phyloP scores from a whole-genome alignment of 2,113 vertebrate species.

The Misgurnus mizolepis region DNA sequence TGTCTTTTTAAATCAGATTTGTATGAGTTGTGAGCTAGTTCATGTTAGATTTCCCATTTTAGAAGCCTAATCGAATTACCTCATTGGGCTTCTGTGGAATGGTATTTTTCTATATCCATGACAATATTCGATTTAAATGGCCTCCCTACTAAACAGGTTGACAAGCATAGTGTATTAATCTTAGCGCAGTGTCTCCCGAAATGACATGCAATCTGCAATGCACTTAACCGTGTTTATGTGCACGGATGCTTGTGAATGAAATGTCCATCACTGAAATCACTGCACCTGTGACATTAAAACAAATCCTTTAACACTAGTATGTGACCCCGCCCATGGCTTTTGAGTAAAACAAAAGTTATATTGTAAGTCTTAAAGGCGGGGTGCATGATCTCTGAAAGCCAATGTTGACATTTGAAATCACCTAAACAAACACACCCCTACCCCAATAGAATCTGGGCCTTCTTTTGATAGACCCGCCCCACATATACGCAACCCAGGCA shows the following conservation, averaged over 20 bases:
- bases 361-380: too few species aligned
- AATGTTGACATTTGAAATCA: too few species aligned
- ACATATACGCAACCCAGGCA: too few species aligned
- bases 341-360: background rate
- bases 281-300: background rate
- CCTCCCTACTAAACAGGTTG: constrained; percentile 45
- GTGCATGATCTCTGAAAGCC: too few species aligned
- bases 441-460: too few species aligned
- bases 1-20: constrained; percentile 72
- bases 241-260: constrained; percentile 28
- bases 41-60: constrained; percentile 61
- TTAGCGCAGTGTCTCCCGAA: constrained; percentile 32
- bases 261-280: constrained; percentile 34
- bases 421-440: too few species aligned
- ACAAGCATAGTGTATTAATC: constrained; percentile 46
- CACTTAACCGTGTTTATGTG: constrained; percentile 24
- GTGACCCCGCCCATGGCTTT: too few species aligned
- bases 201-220: constrained; percentile 34
- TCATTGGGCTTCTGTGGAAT: constrained; percentile 43
- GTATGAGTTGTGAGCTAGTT: constrained; percentile 72
- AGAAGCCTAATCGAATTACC: constrained; percentile 52
- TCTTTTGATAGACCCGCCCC: too few species aligned
- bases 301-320: background rate
- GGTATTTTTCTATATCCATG: constrained; percentile 47
- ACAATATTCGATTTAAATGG: constrained; percentile 47